phyloP scores from a whole-genome alignment of 1,140 invertebrate genomes.

The Bombus affinis region DNA sequence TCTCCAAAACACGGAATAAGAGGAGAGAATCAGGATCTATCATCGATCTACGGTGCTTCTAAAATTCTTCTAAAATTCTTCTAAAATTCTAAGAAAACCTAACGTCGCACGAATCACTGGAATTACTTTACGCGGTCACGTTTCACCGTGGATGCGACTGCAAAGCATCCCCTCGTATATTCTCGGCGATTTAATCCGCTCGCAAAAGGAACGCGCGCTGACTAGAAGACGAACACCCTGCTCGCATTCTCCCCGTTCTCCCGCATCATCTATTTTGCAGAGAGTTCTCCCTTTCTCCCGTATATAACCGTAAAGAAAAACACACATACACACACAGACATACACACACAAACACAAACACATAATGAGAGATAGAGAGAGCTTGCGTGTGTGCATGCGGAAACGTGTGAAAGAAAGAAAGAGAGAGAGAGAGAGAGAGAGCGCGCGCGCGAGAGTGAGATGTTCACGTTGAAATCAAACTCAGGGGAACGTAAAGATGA shows the following conservation, averaged over 20 bases:
- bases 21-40: background rate
- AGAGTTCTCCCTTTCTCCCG: conserved; percentile 27
- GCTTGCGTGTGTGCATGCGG: background rate
- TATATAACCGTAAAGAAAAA: conserved; percentile 9
- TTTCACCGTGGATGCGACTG: no score
- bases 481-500: conserved; percentile 68
- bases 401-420: background rate
- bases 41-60: background rate
- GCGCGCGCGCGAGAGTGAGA: conserved; percentile 12
- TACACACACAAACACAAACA: background rate
- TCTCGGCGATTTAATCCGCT: background rate
- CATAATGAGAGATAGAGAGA: background rate
- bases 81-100: no score
- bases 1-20: background rate
- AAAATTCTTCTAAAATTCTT: no score
- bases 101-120: background rate
- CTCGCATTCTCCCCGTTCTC: conserved; percentile 39
- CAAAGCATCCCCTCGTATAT: no score
- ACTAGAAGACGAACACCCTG: conserved; percentile 17
- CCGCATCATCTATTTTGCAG: conserved; percentile 50
- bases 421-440: background rate
- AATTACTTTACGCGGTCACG: background rate
- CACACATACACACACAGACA: background rate
- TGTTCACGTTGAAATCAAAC: conserved; percentile 65
- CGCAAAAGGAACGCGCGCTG: conserved; percentile 10